These are phyloP conservation scores for Holothuria glaberrima DNA, from an alignment of 35 echinoderm and acorn worm genomes.

Conservation along the genomic window DNA sequence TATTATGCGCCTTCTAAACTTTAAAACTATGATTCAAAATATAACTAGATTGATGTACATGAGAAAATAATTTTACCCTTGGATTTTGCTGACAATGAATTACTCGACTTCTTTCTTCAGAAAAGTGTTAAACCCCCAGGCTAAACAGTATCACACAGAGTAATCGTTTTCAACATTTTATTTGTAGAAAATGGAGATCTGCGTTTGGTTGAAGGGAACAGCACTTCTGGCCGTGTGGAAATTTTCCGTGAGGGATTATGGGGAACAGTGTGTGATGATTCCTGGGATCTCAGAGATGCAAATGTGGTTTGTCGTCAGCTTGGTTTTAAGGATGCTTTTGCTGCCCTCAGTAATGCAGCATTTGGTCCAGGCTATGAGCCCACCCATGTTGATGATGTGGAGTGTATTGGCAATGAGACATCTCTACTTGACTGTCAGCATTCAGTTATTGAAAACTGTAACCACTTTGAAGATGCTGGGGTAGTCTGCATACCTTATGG, in stretches of 20 bases:
- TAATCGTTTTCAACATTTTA: too few relatives aligned
- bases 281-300: slow-evolving; percentile 11
- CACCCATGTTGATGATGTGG: slow-evolving; percentile 6
- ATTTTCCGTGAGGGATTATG: slow-evolving; percentile 30
- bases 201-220: background rate
- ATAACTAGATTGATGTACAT: too few relatives aligned
- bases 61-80: too few relatives aligned
- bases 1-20: too few relatives aligned
- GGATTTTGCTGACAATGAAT: too few relatives aligned
- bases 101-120: too few relatives aligned
- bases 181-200: background rate
- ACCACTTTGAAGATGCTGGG: slow-evolving; percentile 35
- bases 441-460: slow-evolving; percentile 1
- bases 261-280: slow-evolving; percentile 67
- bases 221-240: slow-evolving; percentile 29
- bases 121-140: too few relatives aligned
- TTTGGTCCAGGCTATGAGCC: background rate
- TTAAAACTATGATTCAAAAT: too few relatives aligned
- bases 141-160: too few relatives aligned
- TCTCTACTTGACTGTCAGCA: background rate
- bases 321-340: background rate
- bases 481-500: slow-evolving; percentile 3
- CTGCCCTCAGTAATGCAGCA: background rate
- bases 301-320: slow-evolving; percentile 15
- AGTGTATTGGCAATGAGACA: background rate